A percentile compares a stretch with the other conserved stretches of the same genome.
These are phyloP conservation scores for Seriola dumerili DNA, from an alignment of 2,113 vertebrate genomes.

Conservation along the genomic window DNA sequence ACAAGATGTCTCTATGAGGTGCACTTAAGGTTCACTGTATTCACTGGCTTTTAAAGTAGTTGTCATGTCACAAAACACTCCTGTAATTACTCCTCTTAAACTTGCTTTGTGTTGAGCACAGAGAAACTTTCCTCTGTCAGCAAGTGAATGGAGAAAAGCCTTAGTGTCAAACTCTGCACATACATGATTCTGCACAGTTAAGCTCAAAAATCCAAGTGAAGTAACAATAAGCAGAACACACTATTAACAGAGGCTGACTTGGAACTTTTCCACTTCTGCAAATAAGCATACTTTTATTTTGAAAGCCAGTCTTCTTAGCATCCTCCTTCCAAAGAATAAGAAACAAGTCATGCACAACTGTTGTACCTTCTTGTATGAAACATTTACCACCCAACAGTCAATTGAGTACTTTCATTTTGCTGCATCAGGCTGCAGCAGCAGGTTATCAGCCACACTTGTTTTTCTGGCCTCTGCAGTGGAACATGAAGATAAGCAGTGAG, in stretches of 20 bases:
- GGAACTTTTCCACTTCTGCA: background rate
- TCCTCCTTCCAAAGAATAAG: background rate
- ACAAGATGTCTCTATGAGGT: too few species aligned
- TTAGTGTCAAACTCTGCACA: too few species aligned
- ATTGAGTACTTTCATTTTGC: background rate
- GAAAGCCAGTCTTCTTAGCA: background rate
- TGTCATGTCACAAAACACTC: too few species aligned
- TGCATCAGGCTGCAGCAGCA: background rate
- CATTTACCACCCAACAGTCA: background rate
- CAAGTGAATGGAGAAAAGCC: background rate
- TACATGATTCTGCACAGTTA: too few species aligned
- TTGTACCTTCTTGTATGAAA: background rate
- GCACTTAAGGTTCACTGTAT: too few species aligned
- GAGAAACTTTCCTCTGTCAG: background rate
- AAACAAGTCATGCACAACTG: background rate
- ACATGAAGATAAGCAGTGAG: conserved; percentile 35
- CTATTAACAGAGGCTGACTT: background rate
- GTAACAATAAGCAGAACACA: background rate
- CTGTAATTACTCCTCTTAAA: too few species aligned
- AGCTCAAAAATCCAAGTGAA: background rate
- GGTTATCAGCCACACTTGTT: conserved; percentile 26
- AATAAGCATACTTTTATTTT: conserved; percentile 14
- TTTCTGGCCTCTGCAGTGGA: conserved; percentile 11
- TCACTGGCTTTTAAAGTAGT: too few species aligned
- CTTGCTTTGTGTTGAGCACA: too few species aligned